A percentile compares a stretch with the other conserved stretches of the same genome.
Conservation (phyloP, 2,888 invertebrate genomes). For the Pseudolycoriella hygida region DNA sequence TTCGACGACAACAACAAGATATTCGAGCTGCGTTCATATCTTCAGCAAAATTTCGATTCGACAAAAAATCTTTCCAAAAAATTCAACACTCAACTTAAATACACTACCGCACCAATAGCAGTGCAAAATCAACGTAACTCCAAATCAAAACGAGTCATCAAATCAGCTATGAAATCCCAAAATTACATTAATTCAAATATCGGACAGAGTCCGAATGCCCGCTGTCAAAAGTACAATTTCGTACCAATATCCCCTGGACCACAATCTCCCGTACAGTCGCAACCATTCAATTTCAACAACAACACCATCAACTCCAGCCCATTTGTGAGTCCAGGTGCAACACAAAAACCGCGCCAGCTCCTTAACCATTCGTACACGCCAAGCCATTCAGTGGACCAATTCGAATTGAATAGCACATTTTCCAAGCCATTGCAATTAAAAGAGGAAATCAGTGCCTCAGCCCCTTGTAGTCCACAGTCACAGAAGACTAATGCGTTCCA, state of each 20-base stretch:
- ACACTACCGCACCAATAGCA: too few relatives aligned
- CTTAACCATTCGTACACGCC: conserved; percentile 15
- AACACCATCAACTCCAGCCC: conserved; percentile 38
- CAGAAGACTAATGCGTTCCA: not conserved
- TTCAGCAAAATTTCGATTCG: conserved; percentile 1
- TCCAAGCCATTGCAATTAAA: conserved; percentile 9
- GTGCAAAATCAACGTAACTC: too few relatives aligned
- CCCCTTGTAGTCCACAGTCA: conserved; percentile 45
- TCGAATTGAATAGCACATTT: conserved; percentile 16
- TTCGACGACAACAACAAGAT: conserved; percentile 22
- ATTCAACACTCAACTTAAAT: too few relatives aligned
- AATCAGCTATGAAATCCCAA: conserved; percentile 9
- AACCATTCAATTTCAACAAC: conserved; percentile 30
- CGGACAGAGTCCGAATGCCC: conserved; percentile 48
- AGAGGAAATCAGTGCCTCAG: conserved; percentile 29
- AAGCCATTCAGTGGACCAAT: conserved; percentile 23
- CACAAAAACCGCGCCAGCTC: conserved; percentile 51
- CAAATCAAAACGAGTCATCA: too few relatives aligned
- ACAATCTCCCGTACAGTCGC: conserved; percentile 35
- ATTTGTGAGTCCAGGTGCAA: conserved; percentile 66
- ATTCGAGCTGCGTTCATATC: conserved; percentile 37
- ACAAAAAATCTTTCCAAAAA: too few relatives aligned
- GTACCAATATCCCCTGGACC: conserved; percentile 73
- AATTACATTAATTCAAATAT: not conserved
- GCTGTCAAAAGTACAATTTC: conserved; percentile 66